Percentiles rank a stretch among this genome's conserved stretches.
Evolutionary conservation across 2,113 vertebrate species (phyloP).

Genomic region (Rissa tridactyla): DNA sequence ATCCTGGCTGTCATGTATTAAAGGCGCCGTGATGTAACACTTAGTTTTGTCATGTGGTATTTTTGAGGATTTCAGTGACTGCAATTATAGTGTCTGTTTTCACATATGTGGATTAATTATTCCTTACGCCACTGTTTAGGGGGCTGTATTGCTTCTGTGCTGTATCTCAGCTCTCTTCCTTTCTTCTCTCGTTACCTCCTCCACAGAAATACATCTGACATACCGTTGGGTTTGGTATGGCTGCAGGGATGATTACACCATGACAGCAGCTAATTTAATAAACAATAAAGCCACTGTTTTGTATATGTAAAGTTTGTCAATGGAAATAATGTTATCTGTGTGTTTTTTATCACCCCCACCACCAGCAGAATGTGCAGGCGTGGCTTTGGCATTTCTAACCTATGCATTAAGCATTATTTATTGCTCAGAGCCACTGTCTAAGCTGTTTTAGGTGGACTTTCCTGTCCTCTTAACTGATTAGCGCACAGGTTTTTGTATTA

Average conservation of each 20-base stretch:
- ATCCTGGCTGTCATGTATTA: not conserved
- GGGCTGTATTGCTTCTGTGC: not conserved
- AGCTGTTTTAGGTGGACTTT: constrained; percentile 49
- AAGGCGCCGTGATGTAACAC: not conserved
- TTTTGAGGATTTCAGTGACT: not conserved
- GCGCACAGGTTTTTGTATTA: not conserved
- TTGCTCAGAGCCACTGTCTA: constrained; percentile 42
- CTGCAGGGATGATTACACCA: constrained; percentile 52
- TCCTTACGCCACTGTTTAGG: not conserved
- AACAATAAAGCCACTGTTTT: constrained; percentile 58
- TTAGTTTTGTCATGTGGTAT: not conserved
- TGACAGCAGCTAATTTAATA: constrained; percentile 43
- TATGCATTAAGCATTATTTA: constrained; percentile 5
- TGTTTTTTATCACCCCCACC: constrained; percentile 29
- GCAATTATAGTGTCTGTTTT: not conserved
- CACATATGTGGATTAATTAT: not conserved
- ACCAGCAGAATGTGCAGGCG: constrained; percentile 10
- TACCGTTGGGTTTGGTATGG: not conserved
- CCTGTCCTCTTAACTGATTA: constrained; percentile 37
- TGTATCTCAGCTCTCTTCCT: not conserved
- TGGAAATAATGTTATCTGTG: constrained; percentile 61
- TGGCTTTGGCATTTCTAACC: constrained; percentile 4
- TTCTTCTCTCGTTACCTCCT: not conserved
- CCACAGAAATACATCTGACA: not conserved
- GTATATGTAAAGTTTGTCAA: constrained; percentile 55